Conservation (phyloP, 2,888 invertebrate species). For the Belgica antarctica region DNA sequence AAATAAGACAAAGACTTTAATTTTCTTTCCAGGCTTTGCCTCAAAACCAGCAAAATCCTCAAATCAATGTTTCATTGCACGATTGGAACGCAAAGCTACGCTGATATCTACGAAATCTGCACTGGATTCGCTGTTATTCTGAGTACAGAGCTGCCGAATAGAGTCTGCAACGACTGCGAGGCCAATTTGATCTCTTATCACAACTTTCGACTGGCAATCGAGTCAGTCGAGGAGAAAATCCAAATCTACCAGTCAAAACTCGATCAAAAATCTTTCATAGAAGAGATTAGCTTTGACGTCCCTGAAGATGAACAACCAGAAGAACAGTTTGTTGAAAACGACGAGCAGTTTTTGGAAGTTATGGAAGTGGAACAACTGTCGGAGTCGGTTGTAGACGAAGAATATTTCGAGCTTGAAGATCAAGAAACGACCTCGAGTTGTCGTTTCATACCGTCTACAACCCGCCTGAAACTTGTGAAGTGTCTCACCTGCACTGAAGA, state of each 20-base stretch:
- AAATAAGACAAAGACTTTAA: not conserved
- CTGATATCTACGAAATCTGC: not conserved
- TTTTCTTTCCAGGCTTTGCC: constrained; percentile 9
- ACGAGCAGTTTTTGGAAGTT: not conserved
- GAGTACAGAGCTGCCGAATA: not conserved
- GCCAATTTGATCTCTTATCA: not conserved
- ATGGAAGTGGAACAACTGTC: not conserved
- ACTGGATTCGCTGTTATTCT: constrained; percentile 1
- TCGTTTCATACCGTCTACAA: not conserved
- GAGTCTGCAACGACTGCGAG: not conserved
- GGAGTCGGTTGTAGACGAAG: not conserved
- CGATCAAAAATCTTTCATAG: not conserved
- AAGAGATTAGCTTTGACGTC: not conserved
- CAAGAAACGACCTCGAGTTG: not conserved
- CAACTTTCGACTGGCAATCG: not conserved
- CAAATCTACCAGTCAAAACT: not conserved
- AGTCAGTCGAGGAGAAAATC: not conserved
- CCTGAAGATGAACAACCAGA: not conserved
- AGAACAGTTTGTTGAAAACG: not conserved
- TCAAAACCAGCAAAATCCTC: not conserved
- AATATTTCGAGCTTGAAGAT: too few relatives aligned
- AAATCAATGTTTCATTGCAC: constrained; percentile 33
- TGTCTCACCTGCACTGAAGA: not conserved
- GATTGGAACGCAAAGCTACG: not conserved
- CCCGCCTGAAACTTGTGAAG: not conserved